Evolutionary conservation across 30 jellyfish, hydroid and myxozoan species (phyloP).

Genomic region (Rhopilema esculentum): DNA sequence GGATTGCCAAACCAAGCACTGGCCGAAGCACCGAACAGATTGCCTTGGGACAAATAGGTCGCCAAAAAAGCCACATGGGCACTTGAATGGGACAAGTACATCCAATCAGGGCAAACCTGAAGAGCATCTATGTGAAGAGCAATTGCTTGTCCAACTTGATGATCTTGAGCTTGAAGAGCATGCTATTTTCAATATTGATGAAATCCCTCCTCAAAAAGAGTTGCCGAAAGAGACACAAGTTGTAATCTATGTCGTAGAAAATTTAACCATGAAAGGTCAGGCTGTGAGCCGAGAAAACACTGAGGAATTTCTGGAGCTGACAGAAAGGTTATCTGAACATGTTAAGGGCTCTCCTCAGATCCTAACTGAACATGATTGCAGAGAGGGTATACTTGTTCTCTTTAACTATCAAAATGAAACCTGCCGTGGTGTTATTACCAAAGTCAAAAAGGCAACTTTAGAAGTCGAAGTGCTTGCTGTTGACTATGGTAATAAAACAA

Average conservation of each 20-base stretch:
- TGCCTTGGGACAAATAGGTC: slow-evolving; percentile 24
- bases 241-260: slow-evolving; percentile 49
- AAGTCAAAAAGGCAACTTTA: not conserved
- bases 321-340: slow-evolving; percentile 21
- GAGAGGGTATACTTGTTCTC: slow-evolving; percentile 60
- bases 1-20: slow-evolving; percentile 73
- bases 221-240: slow-evolving; percentile 1
- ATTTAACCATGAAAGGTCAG: slow-evolving; percentile 57
- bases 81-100: slow-evolving; percentile 5
- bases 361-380: slow-evolving; percentile 12
- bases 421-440: slow-evolving; percentile 53
- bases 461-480: slow-evolving; percentile 52
- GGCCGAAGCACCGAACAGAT: slow-evolving; percentile 70
- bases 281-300: slow-evolving; percentile 45
- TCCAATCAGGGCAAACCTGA: not conserved
- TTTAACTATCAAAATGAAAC: slow-evolving; percentile 47
- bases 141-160: slow-evolving; percentile 32
- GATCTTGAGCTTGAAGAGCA: slow-evolving; percentile 4
- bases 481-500: slow-evolving; percentile 63
- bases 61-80: not conserved
- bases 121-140: slow-evolving; percentile 8
- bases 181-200: slow-evolving; percentile 11
- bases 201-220: slow-evolving; percentile 27
- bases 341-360: not conserved
- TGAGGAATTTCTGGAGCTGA: slow-evolving; percentile 22